Evolutionary conservation across 2,797 vertebrate species (phyloP).

Genomic region (Muraenolepis orangiensis): DNA sequence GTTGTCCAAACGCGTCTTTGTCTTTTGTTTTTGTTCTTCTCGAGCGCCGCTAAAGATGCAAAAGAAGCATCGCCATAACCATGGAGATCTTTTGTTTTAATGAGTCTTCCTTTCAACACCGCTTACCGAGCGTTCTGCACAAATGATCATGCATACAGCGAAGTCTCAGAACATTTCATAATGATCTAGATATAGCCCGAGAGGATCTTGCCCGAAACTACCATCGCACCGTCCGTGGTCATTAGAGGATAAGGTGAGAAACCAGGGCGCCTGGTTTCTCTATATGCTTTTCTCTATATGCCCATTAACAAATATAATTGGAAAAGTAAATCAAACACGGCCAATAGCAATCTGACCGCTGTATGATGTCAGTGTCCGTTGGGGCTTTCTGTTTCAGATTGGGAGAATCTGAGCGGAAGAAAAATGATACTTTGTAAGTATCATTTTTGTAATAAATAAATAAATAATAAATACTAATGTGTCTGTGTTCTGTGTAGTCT

Average conservation of each 20-base stretch:
- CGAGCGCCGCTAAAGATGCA: not conserved
- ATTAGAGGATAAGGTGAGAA: constrained; percentile 40
- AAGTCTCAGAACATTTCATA: not conserved
- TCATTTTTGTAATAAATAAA: no score
- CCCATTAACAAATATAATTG: not conserved
- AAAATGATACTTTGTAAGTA: no score
- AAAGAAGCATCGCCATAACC: not conserved
- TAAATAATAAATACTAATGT: no score
- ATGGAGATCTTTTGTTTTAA: not conserved
- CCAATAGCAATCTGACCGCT: not conserved
- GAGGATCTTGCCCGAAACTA: not conserved
- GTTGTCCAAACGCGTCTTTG: not conserved
- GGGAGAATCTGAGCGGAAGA: not conserved
- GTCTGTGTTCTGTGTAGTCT: no score
- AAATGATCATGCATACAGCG: not conserved
- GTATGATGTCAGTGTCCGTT: no score
- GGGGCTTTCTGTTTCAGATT: not conserved
- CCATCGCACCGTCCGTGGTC: constrained; percentile 21
- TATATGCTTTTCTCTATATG: no score
- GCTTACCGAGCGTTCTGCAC: not conserved
- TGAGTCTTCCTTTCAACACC: not conserved
- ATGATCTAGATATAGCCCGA: constrained; percentile 31
- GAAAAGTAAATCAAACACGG: not conserved
- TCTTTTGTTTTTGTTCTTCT: no score
- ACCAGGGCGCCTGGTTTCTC: no score